Evolutionary conservation across 2,888 invertebrate species (phyloP).

Genomic region (Ichneumon xanthorius): DNA sequence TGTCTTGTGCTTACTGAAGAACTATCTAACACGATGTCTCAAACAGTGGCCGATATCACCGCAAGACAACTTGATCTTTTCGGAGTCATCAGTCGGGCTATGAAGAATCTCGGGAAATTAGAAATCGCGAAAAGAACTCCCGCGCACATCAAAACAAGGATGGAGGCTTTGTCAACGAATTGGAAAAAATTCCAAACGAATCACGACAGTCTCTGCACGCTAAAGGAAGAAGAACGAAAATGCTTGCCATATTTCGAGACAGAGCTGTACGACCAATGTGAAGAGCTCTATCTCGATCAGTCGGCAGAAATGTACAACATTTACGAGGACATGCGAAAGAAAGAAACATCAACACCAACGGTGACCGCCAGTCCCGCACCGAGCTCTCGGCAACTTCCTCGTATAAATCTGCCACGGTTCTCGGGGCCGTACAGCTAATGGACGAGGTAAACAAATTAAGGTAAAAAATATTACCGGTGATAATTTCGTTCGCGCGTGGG

Average conservation of each 20-base stretch:
- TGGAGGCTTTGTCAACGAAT: conserved; percentile 5
- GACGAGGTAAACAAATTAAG: no score
- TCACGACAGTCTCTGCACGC: conserved; percentile 14
- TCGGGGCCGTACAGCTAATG: conserved; percentile 24
- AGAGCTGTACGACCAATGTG: neutral
- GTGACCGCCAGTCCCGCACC: neutral
- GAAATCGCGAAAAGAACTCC: conserved; percentile 24
- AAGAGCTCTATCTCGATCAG: conserved; percentile 19
- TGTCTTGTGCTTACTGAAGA: neutral
- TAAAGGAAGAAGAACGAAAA: neutral
- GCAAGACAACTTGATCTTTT: conserved; percentile 8
- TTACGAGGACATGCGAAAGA: conserved; percentile 2
- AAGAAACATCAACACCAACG: neutral
- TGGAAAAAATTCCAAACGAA: conserved; percentile 39
- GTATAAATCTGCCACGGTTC: conserved; percentile 28
- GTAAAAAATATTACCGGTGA: conserved; percentile 39
- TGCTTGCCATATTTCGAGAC: neutral
- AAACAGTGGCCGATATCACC: neutral
- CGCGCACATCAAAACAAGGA: conserved; percentile 11
- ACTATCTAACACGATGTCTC: neutral
- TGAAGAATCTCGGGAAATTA: conserved; percentile 24
- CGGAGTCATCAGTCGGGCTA: conserved; percentile 21
- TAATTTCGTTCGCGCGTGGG: conserved; percentile 57
- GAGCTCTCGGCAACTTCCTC: conserved; percentile 24
- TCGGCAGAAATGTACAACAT: conserved; percentile 20